A percentile compares a stretch with the other conserved stretches of the same genome.
Conservation (phyloP, 2,888 invertebrate species). For the Oscheius myriophilus region DNA sequence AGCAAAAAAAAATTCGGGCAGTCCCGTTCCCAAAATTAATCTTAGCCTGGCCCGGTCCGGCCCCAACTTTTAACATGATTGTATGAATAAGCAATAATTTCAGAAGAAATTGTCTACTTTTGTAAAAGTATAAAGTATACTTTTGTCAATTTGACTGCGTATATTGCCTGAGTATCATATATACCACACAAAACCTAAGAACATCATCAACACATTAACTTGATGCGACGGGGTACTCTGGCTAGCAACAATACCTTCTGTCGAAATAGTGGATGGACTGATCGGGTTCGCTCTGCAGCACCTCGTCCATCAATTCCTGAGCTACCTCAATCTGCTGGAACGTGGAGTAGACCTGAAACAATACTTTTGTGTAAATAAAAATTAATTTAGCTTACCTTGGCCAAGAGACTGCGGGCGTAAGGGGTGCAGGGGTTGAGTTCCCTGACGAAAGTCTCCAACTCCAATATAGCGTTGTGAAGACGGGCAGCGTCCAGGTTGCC, state of each 20-base stretch:
- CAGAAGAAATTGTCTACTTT: too few relatives aligned
- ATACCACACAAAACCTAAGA: too few relatives aligned
- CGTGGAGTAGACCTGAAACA: slow-evolving; percentile 34
- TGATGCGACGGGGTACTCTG: too few relatives aligned
- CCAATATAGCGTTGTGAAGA: slow-evolving; percentile 30
- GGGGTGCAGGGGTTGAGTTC: slow-evolving; percentile 3
- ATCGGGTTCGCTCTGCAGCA: slow-evolving; percentile 20
- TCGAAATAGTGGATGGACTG: slow-evolving; percentile 32
- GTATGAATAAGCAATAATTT: too few relatives aligned
- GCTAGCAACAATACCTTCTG: slow-evolving; percentile 22
- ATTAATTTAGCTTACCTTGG: slow-evolving; percentile 15
- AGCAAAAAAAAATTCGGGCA: too few relatives aligned
- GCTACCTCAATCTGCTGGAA: slow-evolving; percentile 26
- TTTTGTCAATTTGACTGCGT: too few relatives aligned
- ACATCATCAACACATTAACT: too few relatives aligned
- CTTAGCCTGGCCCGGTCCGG: too few relatives aligned
- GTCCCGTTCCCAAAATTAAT: too few relatives aligned
- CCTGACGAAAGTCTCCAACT: slow-evolving; percentile 28
- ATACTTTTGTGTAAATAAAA: not conserved
- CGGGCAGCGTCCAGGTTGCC: slow-evolving; percentile 14
- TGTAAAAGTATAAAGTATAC: too few relatives aligned
- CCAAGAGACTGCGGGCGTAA: slow-evolving; percentile 22
- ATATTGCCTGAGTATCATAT: too few relatives aligned
- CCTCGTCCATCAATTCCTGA: slow-evolving; percentile 14
- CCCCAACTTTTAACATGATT: too few relatives aligned